Evolutionary conservation across 2,888 invertebrate genomes (phyloP), one percentile per base, ranked within the genome.

Genomic region (Dusona sp.): DNA sequence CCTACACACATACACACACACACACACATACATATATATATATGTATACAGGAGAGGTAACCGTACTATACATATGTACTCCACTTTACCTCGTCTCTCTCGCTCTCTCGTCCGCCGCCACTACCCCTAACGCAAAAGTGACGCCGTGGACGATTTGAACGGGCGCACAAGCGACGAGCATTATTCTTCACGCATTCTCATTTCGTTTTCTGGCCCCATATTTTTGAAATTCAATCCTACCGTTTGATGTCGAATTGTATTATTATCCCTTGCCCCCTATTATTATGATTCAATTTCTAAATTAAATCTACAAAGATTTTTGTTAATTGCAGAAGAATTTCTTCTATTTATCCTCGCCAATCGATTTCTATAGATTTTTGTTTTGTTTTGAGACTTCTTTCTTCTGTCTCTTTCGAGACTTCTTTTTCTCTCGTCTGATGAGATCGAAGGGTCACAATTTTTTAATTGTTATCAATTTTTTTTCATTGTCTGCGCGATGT

Each of bases 111-210:
- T 22, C 19, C 29, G 51, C 1, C 67, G 19, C 70, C 42, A 74
- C 42, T 45, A 74, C 86, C 88, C 87, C 85, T 61, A 68, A 70
- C 85, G 88, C 86, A 65, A 84, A 87, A 88, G 77, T 67, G 48
- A 83, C 75, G 83, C 77, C 87, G 83, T 79, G 86, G 85, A 91
- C 87, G 92, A 92, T 87, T 91, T 91, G 88, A 92, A 92, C 91
- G 92, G 89, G 90, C 89, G 92, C 91, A 92, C 89, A 90, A 87
- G 90, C 91, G 85, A 87, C 86, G 87, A 88, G 84, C 68, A 67
- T 68, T 48, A 42, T 74, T 51, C 54, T n/a, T n/a, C 22, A 22
- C 42, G 13, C 36, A 19, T 16, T 73, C 67, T 22, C 25, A 45
- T 81, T 85, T 68, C 38, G 8, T 38, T 36, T 16, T 75, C 51